These are phyloP conservation scores for Crioceris asparagi DNA, from an alignment of 2,888 invertebrate genomes.

Conservation along the genomic window DNA sequence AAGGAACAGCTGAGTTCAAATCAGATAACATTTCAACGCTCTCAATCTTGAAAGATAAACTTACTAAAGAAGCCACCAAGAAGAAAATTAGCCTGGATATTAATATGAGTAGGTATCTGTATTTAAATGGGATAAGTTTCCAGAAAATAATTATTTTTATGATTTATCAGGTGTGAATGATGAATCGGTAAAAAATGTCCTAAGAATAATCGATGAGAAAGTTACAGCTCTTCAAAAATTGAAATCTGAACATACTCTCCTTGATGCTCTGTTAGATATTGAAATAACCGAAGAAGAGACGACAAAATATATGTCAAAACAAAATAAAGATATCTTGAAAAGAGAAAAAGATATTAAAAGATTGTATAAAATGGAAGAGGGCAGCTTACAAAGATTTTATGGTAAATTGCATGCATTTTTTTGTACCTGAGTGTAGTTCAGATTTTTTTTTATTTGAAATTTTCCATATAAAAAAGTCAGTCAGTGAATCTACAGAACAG, in stretches of 20 bases:
- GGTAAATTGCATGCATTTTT: constrained; percentile 39
- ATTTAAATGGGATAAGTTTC: no score
- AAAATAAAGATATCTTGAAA: constrained; percentile 48
- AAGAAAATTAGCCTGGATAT: constrained; percentile 59
- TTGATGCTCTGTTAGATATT: constrained; percentile 48
- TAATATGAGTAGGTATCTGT: constrained; percentile 44
- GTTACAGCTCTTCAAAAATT: constrained; percentile 46
- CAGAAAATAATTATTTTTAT: no score
- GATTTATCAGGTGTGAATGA: constrained; percentile 49
- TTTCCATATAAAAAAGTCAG: no score
- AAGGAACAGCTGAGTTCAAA: constrained; percentile 71
- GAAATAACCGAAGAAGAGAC: constrained; percentile 48
- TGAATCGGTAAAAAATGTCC: constrained; percentile 49
- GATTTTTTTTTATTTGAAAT: no score
- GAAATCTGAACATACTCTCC: constrained; percentile 42
- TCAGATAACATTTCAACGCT: constrained; percentile 89
- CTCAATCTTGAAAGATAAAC: constrained; percentile 74
- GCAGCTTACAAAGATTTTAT: constrained; percentile 51
- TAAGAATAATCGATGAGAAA: constrained; percentile 53
- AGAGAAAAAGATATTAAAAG: constrained; percentile 41
- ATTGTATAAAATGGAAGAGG: constrained; percentile 46
- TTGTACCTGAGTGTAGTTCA: no score
- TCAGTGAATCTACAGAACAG: no score
- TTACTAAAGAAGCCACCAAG: constrained; percentile 55
- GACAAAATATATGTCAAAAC: constrained; percentile 41